Evolutionary conservation across 2,113 vertebrate species (phyloP).

Genomic region (Laterallus jamaicensis): DNA sequence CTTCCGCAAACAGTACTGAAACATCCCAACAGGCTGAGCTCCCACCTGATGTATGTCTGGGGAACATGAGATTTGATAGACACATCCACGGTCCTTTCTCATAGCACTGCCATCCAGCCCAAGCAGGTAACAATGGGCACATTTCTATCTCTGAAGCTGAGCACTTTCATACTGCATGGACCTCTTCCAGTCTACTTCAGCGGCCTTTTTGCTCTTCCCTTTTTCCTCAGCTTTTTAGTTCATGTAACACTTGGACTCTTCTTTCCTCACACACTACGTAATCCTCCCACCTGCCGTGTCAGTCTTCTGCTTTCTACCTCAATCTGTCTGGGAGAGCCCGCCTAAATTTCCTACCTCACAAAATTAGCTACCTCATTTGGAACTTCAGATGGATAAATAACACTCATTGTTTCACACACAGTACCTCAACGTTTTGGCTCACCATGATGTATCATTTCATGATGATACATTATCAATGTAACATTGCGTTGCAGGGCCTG

Average conservation of each 20-base stretch:
- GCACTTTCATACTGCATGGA: neutral
- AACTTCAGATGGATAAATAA: neutral
- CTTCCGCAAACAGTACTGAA: neutral
- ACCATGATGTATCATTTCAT: neutral
- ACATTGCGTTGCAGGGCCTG: neutral
- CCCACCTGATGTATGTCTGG: neutral
- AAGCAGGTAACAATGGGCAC: neutral
- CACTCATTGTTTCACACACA: neutral
- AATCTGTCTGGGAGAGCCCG: neutral
- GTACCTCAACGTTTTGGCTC: slow-evolving; percentile 28
- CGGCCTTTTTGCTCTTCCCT: neutral
- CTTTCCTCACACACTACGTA: neutral
- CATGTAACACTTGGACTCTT: neutral
- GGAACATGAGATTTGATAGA: neutral
- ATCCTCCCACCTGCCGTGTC: neutral
- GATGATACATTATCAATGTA: neutral
- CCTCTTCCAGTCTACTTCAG: neutral
- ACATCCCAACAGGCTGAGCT: neutral
- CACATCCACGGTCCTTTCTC: neutral
- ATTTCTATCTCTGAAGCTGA: neutral
- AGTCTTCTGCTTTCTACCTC: neutral
- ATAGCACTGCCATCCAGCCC: neutral
- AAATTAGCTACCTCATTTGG: neutral
- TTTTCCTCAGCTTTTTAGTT: neutral
- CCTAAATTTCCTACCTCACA: neutral